Evolutionary conservation across 2,888 invertebrate genomes (phyloP).

Genomic region (Scrobipalpa costella): DNA sequence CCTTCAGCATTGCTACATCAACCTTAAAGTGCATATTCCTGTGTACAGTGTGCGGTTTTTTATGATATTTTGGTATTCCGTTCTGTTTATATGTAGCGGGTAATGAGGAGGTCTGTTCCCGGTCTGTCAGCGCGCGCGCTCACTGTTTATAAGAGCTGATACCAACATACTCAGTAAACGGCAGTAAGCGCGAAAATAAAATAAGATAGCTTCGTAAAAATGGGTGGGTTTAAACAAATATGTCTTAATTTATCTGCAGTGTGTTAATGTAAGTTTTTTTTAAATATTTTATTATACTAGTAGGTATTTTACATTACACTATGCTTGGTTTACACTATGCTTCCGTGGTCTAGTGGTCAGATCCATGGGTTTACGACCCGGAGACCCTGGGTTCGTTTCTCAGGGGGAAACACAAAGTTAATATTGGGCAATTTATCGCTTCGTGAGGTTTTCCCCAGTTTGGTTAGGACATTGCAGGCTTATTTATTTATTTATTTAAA

Average conservation of each 20-base stretch:
- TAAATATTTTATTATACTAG: neutral
- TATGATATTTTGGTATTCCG: constrained; percentile 63
- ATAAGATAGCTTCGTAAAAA: constrained; percentile 53
- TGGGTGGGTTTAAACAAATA: constrained; percentile 47
- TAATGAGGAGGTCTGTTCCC: constrained; percentile 71
- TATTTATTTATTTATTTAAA: no score
- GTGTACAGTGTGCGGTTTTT: constrained; percentile 43
- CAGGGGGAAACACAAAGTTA: no score
- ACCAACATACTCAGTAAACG: constrained; percentile 56
- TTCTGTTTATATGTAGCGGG: constrained; percentile 62
- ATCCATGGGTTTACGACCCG: no score
- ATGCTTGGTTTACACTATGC: neutral
- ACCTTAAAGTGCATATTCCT: constrained; percentile 44
- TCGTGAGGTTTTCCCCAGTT: no score
- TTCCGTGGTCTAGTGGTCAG: no score
- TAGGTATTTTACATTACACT: neutral
- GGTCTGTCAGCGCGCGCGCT: constrained; percentile 65
- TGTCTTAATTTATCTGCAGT: constrained; percentile 10
- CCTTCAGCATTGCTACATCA: constrained; percentile 34
- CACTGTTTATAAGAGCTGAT: constrained; percentile 61
- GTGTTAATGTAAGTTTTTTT: neutral
- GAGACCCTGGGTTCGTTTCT: no score
- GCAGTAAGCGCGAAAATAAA: constrained; percentile 38
- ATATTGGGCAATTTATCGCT: no score
- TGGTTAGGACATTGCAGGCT: no score